Evolutionary conservation across 2,797 vertebrate genomes (phyloP).

Genomic region (Hippocampus kuda): DNA sequence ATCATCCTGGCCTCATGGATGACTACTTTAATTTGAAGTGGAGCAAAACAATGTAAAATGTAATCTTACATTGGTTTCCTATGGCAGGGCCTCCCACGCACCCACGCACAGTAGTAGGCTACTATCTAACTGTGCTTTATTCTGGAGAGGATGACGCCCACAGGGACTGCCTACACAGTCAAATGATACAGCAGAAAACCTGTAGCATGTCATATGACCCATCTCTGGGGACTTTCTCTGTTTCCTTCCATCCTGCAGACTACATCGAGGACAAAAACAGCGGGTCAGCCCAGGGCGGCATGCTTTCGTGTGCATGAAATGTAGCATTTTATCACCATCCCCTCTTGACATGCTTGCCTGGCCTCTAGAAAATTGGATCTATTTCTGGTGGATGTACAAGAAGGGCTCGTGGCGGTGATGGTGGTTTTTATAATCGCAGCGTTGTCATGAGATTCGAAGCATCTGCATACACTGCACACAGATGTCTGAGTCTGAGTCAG

Average conservation of each 20-base stretch:
- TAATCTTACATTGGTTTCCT: not conserved
- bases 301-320: constrained; percentile 39
- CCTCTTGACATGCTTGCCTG: constrained; percentile 27
- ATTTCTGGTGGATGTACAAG: constrained; percentile 19
- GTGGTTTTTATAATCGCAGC: constrained; percentile 22
- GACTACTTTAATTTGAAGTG: not conserved
- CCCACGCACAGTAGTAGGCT: constrained; percentile 9
- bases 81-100: not conserved
- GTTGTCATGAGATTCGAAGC: constrained; percentile 44
- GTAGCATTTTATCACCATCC: constrained; percentile 42
- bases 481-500: constrained; percentile 23
- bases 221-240: constrained; percentile 44
- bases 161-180: constrained; percentile 53
- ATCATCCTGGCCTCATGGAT: not conserved
- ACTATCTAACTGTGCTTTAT: constrained; percentile 43
- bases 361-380: constrained; percentile 18
- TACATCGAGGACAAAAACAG: constrained; percentile 36
- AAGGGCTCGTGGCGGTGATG: constrained; percentile 29
- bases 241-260: constrained; percentile 35
- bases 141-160: constrained; percentile 47
- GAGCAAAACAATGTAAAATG: not conserved
- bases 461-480: constrained; percentile 23
- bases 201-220: constrained; percentile 57
- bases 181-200: constrained; percentile 56
- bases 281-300: constrained; percentile 33